Evolutionary conservation across 2,113 vertebrate species (phyloP).

Genomic region (Daphoenositta chrysoptera): DNA sequence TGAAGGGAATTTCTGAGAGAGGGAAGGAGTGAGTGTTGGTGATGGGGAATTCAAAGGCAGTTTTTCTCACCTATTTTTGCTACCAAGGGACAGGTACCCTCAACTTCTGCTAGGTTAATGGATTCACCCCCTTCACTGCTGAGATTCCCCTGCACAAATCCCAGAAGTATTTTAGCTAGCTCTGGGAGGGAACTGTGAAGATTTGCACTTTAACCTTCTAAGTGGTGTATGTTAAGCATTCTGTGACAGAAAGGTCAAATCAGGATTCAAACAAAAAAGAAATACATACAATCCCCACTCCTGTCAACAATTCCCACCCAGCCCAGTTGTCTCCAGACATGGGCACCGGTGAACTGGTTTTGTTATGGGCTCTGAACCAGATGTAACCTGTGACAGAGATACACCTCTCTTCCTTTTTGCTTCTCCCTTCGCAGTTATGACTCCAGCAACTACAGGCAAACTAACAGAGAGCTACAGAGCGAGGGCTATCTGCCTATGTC

Average conservation of each 20-base stretch:
- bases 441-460: neutral
- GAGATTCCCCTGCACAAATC: neutral
- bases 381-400: neutral
- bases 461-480: neutral
- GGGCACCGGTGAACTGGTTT: neutral
- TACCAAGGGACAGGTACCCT: neutral
- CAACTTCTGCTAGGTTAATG: neutral
- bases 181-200: neutral
- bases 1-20: neutral
- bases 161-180: neutral
- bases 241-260: neutral
- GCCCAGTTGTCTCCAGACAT: neutral
- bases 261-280: neutral
- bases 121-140: neutral
- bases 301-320: neutral
- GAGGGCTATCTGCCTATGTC: neutral
- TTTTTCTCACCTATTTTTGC: neutral
- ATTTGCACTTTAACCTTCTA: neutral
- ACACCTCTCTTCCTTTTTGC: neutral
- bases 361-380: neutral
- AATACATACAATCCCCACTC: neutral
- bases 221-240: neutral
- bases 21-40: neutral
- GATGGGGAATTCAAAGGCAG: neutral
- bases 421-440: neutral